Base-by-base conservation (phyloP, 2,797 vertebrate genomes). In the Labroides dimidiatus region DNA sequence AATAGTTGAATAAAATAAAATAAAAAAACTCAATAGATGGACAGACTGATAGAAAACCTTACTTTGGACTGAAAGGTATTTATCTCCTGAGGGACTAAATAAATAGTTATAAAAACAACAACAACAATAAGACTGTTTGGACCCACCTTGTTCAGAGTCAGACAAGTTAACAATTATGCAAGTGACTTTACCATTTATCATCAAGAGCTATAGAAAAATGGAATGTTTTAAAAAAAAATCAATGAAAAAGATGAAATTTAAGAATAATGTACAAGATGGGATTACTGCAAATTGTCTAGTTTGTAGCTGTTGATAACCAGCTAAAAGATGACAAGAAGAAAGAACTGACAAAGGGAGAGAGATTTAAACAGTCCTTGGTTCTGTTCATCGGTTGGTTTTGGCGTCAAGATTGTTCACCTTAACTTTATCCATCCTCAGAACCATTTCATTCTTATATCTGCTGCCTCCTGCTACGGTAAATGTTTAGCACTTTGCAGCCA, bases 331-430 rank as follows among this genome's bases (percentile, higher is more conserved):
- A 55, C 13, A 37, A 39, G 43, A 63, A 52, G 48, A 23, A 12
- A 30, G 51, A 36, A n/a, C 53, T 54, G 75, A 78, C 36, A 48
- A 41, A 37, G 53, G 37, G 66, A 68, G 23, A 23, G 21, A 80
- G 72, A 72, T 78, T 45, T 54, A 72, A 74, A 74, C 53, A 63
- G 59, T 81, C 76, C 78, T 61, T 75, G 80, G 70, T 70, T 86
- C 70, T 67, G 72, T 71, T 81, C 59, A 75, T 85, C 15, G 39
- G 78, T 65, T 15, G 39, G 78, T 65, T 77, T 85, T 83, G 82
- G 83, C 87, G 74, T 75, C 13, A 76, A 72, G 78, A 80, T 76
- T 41, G 66, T 84, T 82, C 55, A 63, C 75, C 81, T 69, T 75
- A 78, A 75, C 75, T 68, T 59, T 52, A 67, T 74, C 67, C 75